Evolutionary conservation across 2,113 vertebrate genomes (phyloP).

Genomic region (Panthera uncia): DNA sequence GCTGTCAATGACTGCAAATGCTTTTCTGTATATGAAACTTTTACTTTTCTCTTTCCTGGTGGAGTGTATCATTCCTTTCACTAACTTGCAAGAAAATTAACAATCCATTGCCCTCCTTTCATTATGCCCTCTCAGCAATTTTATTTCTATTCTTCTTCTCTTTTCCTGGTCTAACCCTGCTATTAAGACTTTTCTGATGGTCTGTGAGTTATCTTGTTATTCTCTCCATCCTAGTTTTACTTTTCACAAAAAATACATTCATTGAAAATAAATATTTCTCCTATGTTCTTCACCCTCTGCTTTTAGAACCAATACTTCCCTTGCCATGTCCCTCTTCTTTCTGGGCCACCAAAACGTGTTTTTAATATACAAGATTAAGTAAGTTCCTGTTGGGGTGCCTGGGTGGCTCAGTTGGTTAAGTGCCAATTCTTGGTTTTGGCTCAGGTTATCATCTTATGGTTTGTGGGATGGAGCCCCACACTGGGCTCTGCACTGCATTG

Average conservation of each 20-base stretch:
- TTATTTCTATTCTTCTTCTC: not conserved
- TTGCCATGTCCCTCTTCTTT: not conserved
- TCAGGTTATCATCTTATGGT: too few species aligned
- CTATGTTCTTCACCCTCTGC: not conserved
- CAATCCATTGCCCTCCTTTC: not conserved
- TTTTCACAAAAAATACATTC: not conserved
- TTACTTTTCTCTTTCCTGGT: not conserved
- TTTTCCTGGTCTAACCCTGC: not conserved
- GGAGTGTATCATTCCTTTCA: not conserved
- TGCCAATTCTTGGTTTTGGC: too few species aligned
- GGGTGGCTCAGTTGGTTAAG: too few species aligned
- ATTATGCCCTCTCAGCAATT: not conserved
- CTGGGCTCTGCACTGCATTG: too few species aligned
- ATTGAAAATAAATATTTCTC: not conserved
- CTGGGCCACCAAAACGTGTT: not conserved
- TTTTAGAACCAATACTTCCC: not conserved
- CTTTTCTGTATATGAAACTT: not conserved
- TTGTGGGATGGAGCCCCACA: too few species aligned
- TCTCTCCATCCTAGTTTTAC: not conserved
- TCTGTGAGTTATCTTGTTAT: not conserved
- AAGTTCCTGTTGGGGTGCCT: not conserved
- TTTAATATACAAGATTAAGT: not conserved
- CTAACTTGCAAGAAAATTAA: not conserved
- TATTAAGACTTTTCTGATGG: not conserved
- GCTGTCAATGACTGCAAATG: not conserved